Evolutionary conservation across 2,888 invertebrate genomes (phyloP).

Genomic region (Volucella zonaria): DNA sequence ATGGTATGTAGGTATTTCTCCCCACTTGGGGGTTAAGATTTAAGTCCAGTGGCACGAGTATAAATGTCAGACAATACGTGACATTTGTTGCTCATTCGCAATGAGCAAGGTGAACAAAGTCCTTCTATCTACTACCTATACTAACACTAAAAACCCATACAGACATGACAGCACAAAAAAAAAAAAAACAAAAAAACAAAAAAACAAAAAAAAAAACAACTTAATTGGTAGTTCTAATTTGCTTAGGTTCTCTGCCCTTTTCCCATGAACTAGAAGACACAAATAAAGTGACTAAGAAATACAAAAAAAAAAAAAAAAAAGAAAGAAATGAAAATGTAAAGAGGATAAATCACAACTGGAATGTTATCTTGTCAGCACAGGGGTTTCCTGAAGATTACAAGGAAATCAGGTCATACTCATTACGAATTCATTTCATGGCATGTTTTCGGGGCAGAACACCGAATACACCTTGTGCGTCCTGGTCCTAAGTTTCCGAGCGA

Average conservation of each 20-base stretch:
- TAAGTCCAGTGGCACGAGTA: slow-evolving; percentile 11
- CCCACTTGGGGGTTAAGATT: slow-evolving; percentile 23
- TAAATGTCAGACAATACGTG: slow-evolving; percentile 56
- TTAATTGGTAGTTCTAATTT: slow-evolving; percentile 57
- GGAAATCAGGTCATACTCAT: slow-evolving; percentile 72
- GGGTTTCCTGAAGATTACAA: slow-evolving; percentile 60
- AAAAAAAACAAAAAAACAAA: neutral
- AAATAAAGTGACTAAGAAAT: neutral
- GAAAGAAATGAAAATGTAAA: neutral
- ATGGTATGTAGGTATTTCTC: neutral
- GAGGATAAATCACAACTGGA: slow-evolving; percentile 56
- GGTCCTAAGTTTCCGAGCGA: slow-evolving; percentile 32
- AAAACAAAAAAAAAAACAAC: neutral
- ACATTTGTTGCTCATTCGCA: slow-evolving; percentile 53
- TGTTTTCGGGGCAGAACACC: slow-evolving; percentile 50
- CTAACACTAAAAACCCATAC: slow-evolving; percentile 47
- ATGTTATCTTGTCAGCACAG: slow-evolving; percentile 62
- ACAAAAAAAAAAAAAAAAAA: neutral
- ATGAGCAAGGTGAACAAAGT: slow-evolving; percentile 3
- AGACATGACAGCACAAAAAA: neutral
- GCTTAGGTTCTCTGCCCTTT: neutral
- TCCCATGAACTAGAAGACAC: neutral
- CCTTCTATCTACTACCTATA: neutral
- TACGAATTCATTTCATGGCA: slow-evolving; percentile 71
- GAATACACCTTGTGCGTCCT: slow-evolving; percentile 52